Conservation (phyloP, 2,113 vertebrate species). For the Varanus salvator region DNA sequence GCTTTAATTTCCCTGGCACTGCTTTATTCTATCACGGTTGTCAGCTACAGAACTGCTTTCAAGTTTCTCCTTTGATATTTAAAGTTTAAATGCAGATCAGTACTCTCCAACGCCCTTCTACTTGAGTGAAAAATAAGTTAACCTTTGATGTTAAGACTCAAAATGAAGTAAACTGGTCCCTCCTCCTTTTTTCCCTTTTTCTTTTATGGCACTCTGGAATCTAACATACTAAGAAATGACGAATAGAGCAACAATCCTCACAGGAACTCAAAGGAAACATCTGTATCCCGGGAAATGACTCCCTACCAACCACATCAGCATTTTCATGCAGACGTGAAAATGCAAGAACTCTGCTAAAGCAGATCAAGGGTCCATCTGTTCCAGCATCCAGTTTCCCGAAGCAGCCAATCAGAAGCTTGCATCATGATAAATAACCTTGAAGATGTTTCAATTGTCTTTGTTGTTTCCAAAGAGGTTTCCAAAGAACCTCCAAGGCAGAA, state of each 20-base stretch:
- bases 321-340: background rate
- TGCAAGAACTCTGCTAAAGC: background rate
- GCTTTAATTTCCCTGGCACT: background rate
- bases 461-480: no score
- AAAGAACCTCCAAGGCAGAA: no score
- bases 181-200: background rate
- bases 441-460: no score
- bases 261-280: background rate
- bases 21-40: background rate
- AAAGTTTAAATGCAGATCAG: background rate
- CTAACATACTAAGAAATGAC: background rate
- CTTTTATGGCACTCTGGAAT: background rate
- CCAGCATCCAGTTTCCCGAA: no score
- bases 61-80: background rate
- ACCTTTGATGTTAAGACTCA: background rate
- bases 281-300: background rate
- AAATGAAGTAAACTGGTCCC: background rate
- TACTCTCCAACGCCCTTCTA: background rate
- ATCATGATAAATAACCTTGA: no score
- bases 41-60: background rate
- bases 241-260: background rate
- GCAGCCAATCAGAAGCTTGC: no score
- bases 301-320: rapidly evolving
- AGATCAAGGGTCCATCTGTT: no score
- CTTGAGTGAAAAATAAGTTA: background rate